A percentile compares a stretch with the other conserved stretches of the same genome.
phyloP scores from a whole-genome alignment of 2,797 vertebrate species.

The Choloepus didactylus region DNA sequence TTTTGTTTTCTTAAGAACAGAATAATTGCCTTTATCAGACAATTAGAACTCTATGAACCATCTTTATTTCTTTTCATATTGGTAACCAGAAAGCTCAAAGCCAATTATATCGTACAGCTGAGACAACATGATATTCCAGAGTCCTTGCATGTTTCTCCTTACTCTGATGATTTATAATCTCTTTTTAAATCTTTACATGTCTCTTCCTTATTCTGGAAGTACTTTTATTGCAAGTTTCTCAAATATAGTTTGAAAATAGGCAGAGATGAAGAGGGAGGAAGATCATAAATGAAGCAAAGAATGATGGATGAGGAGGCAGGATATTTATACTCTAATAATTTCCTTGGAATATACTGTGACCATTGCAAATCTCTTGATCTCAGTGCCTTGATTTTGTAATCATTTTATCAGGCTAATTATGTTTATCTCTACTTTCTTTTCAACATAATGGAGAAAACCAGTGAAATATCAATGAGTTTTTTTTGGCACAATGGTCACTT shows the following conservation, averaged over 20 bases:
- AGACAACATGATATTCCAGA: background rate
- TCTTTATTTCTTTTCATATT: background rate
- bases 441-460: conserved; percentile 64
- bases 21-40: background rate
- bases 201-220: background rate
- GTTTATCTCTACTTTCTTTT: conserved; percentile 66
- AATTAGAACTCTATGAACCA: background rate
- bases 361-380: conserved; percentile 59
- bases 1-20: background rate
- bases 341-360: conserved; percentile 24
- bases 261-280: background rate
- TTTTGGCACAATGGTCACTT: background rate
- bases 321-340: conserved; percentile 1
- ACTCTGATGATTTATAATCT: background rate
- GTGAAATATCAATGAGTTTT: conserved; percentile 48
- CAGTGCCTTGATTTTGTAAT: conserved; percentile 51
- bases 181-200: background rate
- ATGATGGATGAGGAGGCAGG: background rate
- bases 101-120: background rate
- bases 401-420: conserved; percentile 56
- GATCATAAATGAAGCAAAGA: conserved; percentile 35
- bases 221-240: background rate
- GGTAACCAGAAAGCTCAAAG: background rate
- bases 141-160: background rate
- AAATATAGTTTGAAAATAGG: conserved; percentile 36